A percentile compares a stretch with the other conserved stretches of the same genome.
Evolutionary conservation across 2,797 vertebrate genomes (phyloP).

Genomic region (Hydrocynus forskahlii): DNA sequence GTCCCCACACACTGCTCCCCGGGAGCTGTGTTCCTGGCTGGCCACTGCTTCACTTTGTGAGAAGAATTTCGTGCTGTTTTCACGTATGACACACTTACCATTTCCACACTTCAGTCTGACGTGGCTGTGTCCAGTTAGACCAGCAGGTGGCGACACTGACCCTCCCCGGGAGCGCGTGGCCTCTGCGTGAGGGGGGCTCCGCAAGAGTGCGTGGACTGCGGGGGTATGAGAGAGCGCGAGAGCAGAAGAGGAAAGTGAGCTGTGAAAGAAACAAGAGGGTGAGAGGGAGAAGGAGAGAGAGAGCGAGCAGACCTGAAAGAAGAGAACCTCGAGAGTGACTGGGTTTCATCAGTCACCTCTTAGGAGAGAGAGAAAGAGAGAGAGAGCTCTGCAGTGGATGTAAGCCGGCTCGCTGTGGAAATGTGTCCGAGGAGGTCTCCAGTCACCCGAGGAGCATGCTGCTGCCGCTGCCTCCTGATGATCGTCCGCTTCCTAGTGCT

Average conservation of each 20-base stretch:
- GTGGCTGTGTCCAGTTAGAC: neutral
- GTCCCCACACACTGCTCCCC: no score
- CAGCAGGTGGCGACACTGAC: conserved; percentile 74
- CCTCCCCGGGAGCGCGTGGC: conserved; percentile 68
- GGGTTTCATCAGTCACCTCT: conserved; percentile 4
- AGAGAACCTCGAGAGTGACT: conserved; percentile 1
- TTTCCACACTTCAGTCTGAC: neutral
- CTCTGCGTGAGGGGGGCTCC: conserved; percentile 48
- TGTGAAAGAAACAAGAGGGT: conserved; percentile 4
- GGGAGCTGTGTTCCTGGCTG: no score
- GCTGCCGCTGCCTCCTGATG: conserved; percentile 2
- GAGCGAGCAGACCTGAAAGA: neutral
- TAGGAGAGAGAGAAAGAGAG: neutral
- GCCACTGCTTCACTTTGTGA: no score
- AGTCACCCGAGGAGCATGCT: conserved; percentile 55
- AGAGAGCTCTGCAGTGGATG: conserved; percentile 70
- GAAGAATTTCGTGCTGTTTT: no score
- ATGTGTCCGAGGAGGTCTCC: conserved; percentile 75
- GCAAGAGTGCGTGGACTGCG: conserved; percentile 57
- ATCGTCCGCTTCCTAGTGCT: conserved; percentile 56
- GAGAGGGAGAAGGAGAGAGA: neutral
- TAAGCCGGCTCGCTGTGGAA: conserved; percentile 71
- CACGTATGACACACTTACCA: no score
- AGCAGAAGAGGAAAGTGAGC: conserved; percentile 30
- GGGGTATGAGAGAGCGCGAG: conserved; percentile 61